These are phyloP conservation scores for Drosophila asahinai DNA, from an alignment of 1,140 invertebrate genomes.

Conservation along the genomic window DNA sequence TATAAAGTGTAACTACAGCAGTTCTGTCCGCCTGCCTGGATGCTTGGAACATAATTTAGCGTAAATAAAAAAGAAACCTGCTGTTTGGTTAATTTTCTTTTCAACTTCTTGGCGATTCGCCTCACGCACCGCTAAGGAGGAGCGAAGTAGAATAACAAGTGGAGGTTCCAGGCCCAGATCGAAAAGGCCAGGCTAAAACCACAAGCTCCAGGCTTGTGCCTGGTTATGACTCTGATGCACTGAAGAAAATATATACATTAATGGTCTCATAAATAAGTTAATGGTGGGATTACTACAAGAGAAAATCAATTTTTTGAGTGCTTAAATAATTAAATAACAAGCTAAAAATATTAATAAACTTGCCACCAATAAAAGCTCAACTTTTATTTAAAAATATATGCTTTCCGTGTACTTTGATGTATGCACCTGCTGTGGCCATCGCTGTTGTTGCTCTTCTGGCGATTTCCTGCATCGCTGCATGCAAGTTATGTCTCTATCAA, in stretches of 20 bases:
- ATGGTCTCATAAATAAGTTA: no score
- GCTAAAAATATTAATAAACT: no score
- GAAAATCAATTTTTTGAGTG: no score
- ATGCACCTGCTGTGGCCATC: conserved; percentile 31
- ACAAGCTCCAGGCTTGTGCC: conserved; percentile 31
- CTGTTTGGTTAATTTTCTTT: conserved; percentile 54
- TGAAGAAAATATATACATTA: background rate
- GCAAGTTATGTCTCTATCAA: conserved; percentile 64
- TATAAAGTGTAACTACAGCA: conserved; percentile 52
- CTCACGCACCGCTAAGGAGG: conserved; percentile 37
- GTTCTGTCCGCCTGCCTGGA: conserved; percentile 17
- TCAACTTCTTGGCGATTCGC: conserved; percentile 34
- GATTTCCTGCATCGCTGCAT: conserved; percentile 62
- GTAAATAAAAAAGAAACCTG: conserved; percentile 47
- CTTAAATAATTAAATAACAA: background rate
- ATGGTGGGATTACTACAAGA: no score
- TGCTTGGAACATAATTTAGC: conserved; percentile 38
- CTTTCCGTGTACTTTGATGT: conserved; percentile 17
- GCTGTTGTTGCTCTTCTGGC: conserved; percentile 30
- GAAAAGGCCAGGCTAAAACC: conserved; percentile 27
- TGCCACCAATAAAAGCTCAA: background rate
- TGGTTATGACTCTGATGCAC: background rate
- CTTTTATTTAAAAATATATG: background rate
- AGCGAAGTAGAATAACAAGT: conserved; percentile 40
- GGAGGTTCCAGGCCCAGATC: conserved; percentile 35